Conservation (phyloP, 37 sponge, comb jelly and placozoan species). For the Diacarnus erythraeanus region DNA sequence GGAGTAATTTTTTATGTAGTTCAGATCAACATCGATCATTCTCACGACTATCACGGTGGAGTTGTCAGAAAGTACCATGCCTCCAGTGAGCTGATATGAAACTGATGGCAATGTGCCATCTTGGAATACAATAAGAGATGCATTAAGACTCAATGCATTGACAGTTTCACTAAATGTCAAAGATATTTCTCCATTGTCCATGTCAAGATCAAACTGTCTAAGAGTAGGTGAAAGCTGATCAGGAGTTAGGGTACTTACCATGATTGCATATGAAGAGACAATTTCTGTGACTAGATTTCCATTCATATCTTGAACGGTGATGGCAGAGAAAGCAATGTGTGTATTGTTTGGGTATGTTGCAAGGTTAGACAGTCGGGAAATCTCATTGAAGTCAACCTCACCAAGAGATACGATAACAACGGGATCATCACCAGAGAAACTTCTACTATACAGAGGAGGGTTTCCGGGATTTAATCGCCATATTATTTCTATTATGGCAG, state of each 20-base stretch:
- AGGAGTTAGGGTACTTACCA: constrained; percentile 32
- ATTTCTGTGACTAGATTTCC: constrained; percentile 56
- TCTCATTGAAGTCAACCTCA: constrained; percentile 79
- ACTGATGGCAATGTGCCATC: background rate
- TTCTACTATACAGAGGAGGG: constrained; percentile 42
- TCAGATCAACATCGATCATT: constrained; percentile 54
- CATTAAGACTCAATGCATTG: constrained; percentile 13
- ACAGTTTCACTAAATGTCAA: constrained; percentile 88
- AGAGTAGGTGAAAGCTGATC: constrained; percentile 67
- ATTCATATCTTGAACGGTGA: constrained; percentile 76
- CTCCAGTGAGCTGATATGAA: constrained; percentile 31
- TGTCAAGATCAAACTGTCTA: constrained; percentile 54
- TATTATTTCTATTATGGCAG: background rate
- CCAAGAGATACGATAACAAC: constrained; percentile 64
- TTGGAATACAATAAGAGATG: constrained; percentile 52
- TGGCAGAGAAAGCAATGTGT: constrained; percentile 57
- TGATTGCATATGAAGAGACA: constrained; percentile 20
- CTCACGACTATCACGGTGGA: constrained; percentile 58
- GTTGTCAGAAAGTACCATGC: constrained; percentile 42
- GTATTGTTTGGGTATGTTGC: constrained; percentile 69
- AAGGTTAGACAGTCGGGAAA: constrained; percentile 63
- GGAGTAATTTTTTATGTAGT: constrained; percentile 54
- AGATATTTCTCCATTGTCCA: constrained; percentile 65
- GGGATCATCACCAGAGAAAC: constrained; percentile 68
- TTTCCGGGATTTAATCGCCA: constrained; percentile 44